Evolutionary conservation across 2,797 vertebrate species (phyloP).

Genomic region (Urocyon cinereoargenteus): DNA sequence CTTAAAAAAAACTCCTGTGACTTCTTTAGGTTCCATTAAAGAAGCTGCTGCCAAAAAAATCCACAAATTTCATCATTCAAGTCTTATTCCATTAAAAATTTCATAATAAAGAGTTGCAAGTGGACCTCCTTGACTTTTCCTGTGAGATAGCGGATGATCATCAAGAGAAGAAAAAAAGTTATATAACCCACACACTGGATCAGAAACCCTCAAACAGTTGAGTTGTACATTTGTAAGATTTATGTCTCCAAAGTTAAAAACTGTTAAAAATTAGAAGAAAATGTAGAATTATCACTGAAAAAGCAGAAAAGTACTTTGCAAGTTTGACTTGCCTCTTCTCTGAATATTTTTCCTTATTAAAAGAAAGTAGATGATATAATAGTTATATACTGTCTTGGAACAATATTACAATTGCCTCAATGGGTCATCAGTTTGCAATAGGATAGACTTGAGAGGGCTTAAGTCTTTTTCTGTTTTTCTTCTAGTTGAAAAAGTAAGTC

Average conservation of each 20-base stretch:
- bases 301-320: constrained; percentile 29
- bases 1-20: neutral
- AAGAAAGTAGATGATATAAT: neutral
- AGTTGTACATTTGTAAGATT: neutral
- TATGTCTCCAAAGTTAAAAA: neutral
- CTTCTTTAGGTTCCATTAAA: neutral
- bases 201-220: neutral
- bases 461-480: neutral
- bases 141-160: neutral
- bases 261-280: neutral
- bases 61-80: neutral
- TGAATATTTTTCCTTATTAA: neutral
- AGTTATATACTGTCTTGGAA: neutral
- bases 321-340: neutral
- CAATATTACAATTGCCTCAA: neutral
- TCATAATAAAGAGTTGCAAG: neutral
- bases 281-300: neutral
- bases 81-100: neutral
- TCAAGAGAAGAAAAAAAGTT: neutral
- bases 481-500: constrained; percentile 28
- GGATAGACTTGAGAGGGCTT: neutral
- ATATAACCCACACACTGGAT: neutral
- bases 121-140: neutral
- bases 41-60: neutral
- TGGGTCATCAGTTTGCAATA: neutral